Evolutionary conservation across 2,113 vertebrate genomes (phyloP), one percentile per base, ranked within the genome.

Genomic region (Marmota flaviventris): DNA sequence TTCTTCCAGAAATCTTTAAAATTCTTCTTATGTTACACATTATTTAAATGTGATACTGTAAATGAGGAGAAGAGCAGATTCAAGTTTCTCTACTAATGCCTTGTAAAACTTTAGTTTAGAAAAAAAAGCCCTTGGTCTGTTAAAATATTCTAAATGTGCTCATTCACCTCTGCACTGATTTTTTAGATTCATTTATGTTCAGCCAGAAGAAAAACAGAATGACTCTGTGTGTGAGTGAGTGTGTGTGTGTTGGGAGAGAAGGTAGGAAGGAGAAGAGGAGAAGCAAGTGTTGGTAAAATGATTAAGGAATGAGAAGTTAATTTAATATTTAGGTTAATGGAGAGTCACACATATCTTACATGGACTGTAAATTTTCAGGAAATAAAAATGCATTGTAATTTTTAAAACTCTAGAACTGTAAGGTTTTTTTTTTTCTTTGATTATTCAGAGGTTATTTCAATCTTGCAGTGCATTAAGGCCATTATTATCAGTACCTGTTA

Each of bases 321-420:
- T 83, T 83, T 96, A 97, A 93, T 76, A 93, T 61, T 92, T 72
- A 76, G 37, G 34, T 88, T 89, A 97, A 92, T 87, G 34, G 69
- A 88, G 11, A 96, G 37, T 58, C 73, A 89, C 48, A 61, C 6
- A 48, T 84, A 90, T 70, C 22, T 85, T 89, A 96, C 25, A 73
- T 45, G 37, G 39, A 78, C 63, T 82, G 34, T 67, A 88, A 96
- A 95, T 95, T 95, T 96, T 96, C 22, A 85, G 4, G 5, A 34
- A 92, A 94, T 96, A 93, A 96, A 93, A 96, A 73, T 77, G 32
- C 37, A 94, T 39, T 85, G 69, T 84, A 88, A 89, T 92, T 90
- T 86, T 56, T 42, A 79, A 75, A 93, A 93, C 25, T 81, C 37
- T 75, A 70, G 27, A 96, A 73, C 22, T 48, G 39, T n/a, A 87